Evolutionary conservation across 2,113 vertebrate genomes (phyloP), one percentile per base, ranked within the genome.

Genomic region (Coracopsis vasa): DNA sequence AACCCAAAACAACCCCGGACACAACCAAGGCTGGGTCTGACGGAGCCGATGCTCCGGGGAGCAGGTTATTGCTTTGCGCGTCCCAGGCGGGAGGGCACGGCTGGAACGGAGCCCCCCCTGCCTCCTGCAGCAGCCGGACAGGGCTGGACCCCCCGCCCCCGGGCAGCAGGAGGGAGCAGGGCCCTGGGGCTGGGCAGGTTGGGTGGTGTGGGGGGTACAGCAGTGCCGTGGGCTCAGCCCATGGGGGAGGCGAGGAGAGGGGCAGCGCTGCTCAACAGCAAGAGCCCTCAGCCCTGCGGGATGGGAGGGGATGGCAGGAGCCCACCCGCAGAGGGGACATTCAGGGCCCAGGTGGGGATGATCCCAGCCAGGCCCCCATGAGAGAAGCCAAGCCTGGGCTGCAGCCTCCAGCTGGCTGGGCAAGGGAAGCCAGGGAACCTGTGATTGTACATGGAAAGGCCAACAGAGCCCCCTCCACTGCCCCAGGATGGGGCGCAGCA

Each of bases 191-290:
- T 5, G 2, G 58, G 28, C 0, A 31, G 62, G 50, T 3, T 0
- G 25, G 33, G 80, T 18, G 67, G 65, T 53, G 67, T 79, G 85
- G 5, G 3, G 60, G 92, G 48, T 47, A 71, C 80, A 15, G 11
- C 41, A 11, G 70, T 18, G 62, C n/a, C 6, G 5, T 10, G 71
- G 95, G 92, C 88, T 83, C 90, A 87, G 95, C 93, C 92, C 42
- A 0, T 12, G 86, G 75, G 10, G 51, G 61, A n/a, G 80, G 48
- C 0, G 35, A 83, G 65, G 53, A 48, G 47, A 48, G 44, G 69
- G 84, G 88, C 94, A 85, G 78, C 3, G 81, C 95, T 56, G 94
- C 93, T 95, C 95, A 90, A 75, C 95, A 95, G 96, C 93, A 29
- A 13, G 23, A 42, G 84, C 92, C 92, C 73, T 3, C 3, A 1